Conservation (phyloP, 2,113 vertebrate species). For the Ameiurus melas region DNA sequence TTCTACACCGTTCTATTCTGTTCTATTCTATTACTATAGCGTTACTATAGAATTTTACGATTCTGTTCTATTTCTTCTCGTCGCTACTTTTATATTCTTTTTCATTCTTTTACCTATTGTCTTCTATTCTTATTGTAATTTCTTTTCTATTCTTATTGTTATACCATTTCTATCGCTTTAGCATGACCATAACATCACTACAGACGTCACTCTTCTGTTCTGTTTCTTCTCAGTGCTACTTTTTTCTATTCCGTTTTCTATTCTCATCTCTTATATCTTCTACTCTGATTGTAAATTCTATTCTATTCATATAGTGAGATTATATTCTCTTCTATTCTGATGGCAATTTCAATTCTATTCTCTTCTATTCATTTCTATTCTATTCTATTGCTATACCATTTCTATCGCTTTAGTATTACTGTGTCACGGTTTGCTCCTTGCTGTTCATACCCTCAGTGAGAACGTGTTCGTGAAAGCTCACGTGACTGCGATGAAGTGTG, state of each 20-base stretch:
- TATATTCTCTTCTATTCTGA: too few relatives aligned
- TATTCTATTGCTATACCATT: too few relatives aligned
- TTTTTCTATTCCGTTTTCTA: not conserved
- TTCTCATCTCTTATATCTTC: too few relatives aligned
- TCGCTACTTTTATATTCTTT: not conserved
- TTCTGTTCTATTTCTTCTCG: not conserved
- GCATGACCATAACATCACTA: too few relatives aligned
- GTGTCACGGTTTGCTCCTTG: too few relatives aligned
- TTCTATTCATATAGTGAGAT: not conserved
- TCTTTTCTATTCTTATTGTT: not conserved
- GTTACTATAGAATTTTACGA: not conserved
- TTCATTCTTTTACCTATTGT: not conserved
- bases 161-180: too few relatives aligned
- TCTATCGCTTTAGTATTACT: too few relatives aligned
- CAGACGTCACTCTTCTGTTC: not conserved
- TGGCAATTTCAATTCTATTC: not conserved
- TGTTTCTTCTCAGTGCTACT: not conserved
- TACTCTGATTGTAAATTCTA: not conserved
- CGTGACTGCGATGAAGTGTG: conserved; percentile 6
- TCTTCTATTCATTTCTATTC: not conserved
- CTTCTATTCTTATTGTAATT: not conserved
- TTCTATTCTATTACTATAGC: not conserved
- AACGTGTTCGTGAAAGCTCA: conserved; percentile 1
- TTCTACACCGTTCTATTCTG: not conserved
- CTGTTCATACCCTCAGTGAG: too few relatives aligned